Base-by-base conservation (phyloP, 2,797 vertebrate genomes). In the Sparus aurata region DNA sequence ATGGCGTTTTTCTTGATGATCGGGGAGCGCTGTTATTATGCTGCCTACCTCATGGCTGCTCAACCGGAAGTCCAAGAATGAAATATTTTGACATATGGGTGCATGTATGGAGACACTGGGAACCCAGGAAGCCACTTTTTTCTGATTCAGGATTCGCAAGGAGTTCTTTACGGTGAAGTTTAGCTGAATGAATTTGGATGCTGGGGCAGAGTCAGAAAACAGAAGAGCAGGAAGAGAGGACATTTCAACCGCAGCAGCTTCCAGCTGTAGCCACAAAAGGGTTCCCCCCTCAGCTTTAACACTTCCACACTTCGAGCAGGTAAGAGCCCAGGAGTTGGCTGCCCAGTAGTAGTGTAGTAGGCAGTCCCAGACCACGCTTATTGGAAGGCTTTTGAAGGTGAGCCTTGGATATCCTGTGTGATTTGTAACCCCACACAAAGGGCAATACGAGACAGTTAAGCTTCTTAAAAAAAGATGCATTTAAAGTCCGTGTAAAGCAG, bases 381-480 rank as follows among this genome's bases (percentile, higher is more conserved):
- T 41, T 60, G 3, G 18, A 12, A n/a, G 58, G 30, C 60, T 41
- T 60, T 20, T 60, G 58, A 12, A 60, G 34, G 11, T 60, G 30
- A 12, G 27, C 30, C 58, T 60, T n/a, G n/a, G n/a, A n/a, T n/a
- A n/a, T n/a, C n/a, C n/a, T n/a, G 17, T 60, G 58, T n/a, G 58
- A 60, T 60, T 60, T 60, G 58, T 60, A 54, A 64, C 59, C 16
- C 34, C 23, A 54, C 9, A 45, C 3, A 43, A 25, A 67, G 18
- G 27, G 3, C 11, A 57, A 15, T 20, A 18, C 5, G 1, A 55
- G 3, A 18, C 15, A 69, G 12, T 46, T 11, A 4, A 47, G 54
- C 9, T 20, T 22, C 12, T 66, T 50, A n/a, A 6, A 53, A 41
- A 41, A 34, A 41, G 17, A 50, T 58, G 55, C 27, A 58, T 10